Evolutionary conservation across 2,113 vertebrate genomes (phyloP), one percentile per base, ranked within the genome.

Genomic region (Aspidoscelis tigris): DNA sequence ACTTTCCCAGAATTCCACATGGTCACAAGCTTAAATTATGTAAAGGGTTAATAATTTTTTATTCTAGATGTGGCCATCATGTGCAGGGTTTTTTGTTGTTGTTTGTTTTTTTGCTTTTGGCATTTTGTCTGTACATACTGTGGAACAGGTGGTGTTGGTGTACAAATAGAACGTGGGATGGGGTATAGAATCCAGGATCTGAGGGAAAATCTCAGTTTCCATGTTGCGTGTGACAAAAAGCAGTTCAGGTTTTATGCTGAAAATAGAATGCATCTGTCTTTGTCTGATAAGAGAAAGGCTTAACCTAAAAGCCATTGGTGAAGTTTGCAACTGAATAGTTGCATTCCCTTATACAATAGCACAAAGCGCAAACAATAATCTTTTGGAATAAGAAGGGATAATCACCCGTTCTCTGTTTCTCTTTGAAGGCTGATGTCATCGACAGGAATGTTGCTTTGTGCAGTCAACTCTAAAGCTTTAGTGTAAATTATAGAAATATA

Each of bases 381-480:
- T 81, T 73, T 81, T 65, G 80, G 71, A 88, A 86, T 89, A 85
- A 85, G 79, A 39, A 7, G 68, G 87, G 81, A 86, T 89, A 88
- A 90, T 90, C 80, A 90, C 90, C 71, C 75, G 89, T 91, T 87
- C 84, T 80, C 12, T 66, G 66, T 81, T 88, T 91, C 77, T 14
- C 71, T 91, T 92, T 91, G 86, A 76, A 89, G 85, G 53, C 73
- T 89, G 88, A 92, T 89, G 84, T 88, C 86, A 90, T 87, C 85
- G 88, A 90, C 89, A 89, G 73, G 83, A 92, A 86, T 81, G 88
- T 91, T 88, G 81, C 79, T 89, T 90, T 80, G 80, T 89, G 80
- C 84, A 76, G 90, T 90, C 87, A 83, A 47, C 80, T 70, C 79
- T 93, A 90, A 90, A 0, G 20, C 77, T 86, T 78, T 55, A 65